phyloP scores from a whole-genome alignment of 2,113 vertebrate species.

The Lagenorhynchus albirostris region DNA sequence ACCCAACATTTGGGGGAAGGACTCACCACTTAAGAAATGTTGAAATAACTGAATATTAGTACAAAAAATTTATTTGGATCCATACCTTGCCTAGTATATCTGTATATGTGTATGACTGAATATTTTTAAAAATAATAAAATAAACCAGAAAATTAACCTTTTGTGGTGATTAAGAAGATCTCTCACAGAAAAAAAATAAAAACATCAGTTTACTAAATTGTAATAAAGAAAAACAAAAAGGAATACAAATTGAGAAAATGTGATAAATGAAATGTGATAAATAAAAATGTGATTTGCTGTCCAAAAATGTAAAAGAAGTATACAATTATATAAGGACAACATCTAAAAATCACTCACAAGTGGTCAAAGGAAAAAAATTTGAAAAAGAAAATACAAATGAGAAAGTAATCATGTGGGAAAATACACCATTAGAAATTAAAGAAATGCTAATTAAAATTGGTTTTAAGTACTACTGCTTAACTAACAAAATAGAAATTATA shows the following conservation, averaged over 20 bases:
- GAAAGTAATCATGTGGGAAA: neutral
- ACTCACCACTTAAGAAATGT: neutral
- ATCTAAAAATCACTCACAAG: neutral
- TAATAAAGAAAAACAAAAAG: constrained; percentile 13
- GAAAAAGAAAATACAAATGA: neutral
- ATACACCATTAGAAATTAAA: neutral
- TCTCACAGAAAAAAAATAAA: neutral
- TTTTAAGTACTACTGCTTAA: neutral
- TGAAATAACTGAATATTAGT: neutral
- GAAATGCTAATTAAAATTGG: neutral
- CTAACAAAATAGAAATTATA: constrained; percentile 11
- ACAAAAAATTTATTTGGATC: neutral
- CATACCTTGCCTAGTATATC: neutral
- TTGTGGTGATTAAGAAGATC: neutral
- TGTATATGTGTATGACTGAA: neutral
- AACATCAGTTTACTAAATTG: neutral
- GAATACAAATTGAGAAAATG: neutral
- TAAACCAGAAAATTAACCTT: neutral
- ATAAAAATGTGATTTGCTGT: neutral
- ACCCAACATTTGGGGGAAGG: neutral
- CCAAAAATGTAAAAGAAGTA: neutral
- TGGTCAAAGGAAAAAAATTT: neutral
- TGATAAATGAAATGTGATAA: neutral
- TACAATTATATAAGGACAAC: neutral
- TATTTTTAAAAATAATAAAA: neutral